Evolutionary conservation across 1,140 invertebrate genomes (phyloP).

Genomic region (Nebria ingens): DNA sequence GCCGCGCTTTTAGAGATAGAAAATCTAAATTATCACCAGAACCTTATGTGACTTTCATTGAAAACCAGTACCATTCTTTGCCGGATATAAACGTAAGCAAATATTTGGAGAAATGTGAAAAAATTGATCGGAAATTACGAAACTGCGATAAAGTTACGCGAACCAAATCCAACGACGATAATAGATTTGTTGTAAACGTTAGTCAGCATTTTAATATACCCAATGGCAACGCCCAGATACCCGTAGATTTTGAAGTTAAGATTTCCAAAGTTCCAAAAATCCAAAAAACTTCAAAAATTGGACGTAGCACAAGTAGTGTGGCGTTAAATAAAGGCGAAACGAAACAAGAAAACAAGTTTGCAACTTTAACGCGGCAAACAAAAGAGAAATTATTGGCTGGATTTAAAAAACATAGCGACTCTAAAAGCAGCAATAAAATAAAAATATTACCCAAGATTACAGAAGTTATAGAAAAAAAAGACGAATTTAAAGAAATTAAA

Average conservation of each 20-base stretch:
- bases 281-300: constrained; percentile 14
- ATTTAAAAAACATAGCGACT: neutral
- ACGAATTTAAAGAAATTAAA: constrained; percentile 19
- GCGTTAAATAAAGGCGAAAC: constrained; percentile 14
- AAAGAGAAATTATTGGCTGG: constrained; percentile 9
- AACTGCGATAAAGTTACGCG: constrained; percentile 30
- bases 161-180: constrained; percentile 14
- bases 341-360: neutral
- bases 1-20: constrained; percentile 25
- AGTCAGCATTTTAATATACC: constrained; percentile 32
- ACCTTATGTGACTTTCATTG: constrained; percentile 40
- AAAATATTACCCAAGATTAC: constrained; percentile 13
- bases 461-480: constrained; percentile 13
- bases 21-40: constrained; percentile 30
- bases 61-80: constrained; percentile 56
- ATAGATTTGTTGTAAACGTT: constrained; percentile 33
- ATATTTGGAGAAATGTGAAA: constrained; percentile 51
- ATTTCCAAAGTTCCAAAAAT: constrained; percentile 30
- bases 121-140: constrained; percentile 52
- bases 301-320: neutral
- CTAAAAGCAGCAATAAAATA: constrained; percentile 11
- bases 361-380: constrained; percentile 4
- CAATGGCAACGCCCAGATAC: constrained; percentile 21
- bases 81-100: constrained; percentile 55
- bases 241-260: constrained; percentile 33